Evolutionary conservation across 2,113 vertebrate genomes (phyloP).

Genomic region (Dascyllus trimaculatus): DNA sequence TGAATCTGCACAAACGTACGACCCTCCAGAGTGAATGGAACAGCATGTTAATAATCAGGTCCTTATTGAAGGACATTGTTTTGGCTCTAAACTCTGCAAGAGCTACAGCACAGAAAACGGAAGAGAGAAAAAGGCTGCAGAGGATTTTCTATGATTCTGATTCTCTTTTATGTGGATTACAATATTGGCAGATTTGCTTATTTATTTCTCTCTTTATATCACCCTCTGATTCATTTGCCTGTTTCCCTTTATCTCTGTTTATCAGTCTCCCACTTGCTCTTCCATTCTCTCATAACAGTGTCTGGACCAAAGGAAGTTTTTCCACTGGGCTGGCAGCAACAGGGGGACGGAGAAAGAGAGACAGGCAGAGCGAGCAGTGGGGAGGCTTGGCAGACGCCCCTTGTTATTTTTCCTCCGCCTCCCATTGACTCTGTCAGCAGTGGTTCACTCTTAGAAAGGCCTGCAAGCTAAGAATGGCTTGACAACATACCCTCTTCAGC

Average conservation of each 20-base stretch:
- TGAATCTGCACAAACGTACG: slow-evolving; percentile 43
- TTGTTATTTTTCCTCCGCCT: slow-evolving; percentile 83
- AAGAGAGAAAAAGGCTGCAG: not conserved
- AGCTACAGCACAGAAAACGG: not conserved
- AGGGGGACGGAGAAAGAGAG: slow-evolving; percentile 45
- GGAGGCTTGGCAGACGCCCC: slow-evolving; percentile 77
- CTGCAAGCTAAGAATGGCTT: slow-evolving; percentile 40
- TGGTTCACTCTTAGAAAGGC: slow-evolving; percentile 57
- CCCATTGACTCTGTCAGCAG: slow-evolving; percentile 80
- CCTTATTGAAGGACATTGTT: slow-evolving; percentile 43
- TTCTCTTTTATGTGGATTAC: slow-evolving; percentile 6
- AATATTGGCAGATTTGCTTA: slow-evolving; percentile 15
- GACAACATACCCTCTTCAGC: slow-evolving; percentile 49
- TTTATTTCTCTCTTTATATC: slow-evolving; percentile 36
- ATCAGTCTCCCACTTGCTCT: slow-evolving; percentile 53
- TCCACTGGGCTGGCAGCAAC: slow-evolving; percentile 78
- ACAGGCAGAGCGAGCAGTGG: slow-evolving; percentile 47
- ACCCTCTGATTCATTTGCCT: slow-evolving; percentile 46
- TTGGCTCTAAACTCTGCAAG: slow-evolving; percentile 24
- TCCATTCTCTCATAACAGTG: slow-evolving; percentile 63
- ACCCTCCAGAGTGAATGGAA: slow-evolving; percentile 32
- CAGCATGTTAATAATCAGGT: slow-evolving; percentile 47
- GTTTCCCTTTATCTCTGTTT: slow-evolving; percentile 50
- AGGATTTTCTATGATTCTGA: slow-evolving; percentile 15
- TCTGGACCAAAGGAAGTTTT: slow-evolving; percentile 80